phyloP scores from a whole-genome alignment of 2,888 invertebrate genomes.

The Pristionchus exspectatus region DNA sequence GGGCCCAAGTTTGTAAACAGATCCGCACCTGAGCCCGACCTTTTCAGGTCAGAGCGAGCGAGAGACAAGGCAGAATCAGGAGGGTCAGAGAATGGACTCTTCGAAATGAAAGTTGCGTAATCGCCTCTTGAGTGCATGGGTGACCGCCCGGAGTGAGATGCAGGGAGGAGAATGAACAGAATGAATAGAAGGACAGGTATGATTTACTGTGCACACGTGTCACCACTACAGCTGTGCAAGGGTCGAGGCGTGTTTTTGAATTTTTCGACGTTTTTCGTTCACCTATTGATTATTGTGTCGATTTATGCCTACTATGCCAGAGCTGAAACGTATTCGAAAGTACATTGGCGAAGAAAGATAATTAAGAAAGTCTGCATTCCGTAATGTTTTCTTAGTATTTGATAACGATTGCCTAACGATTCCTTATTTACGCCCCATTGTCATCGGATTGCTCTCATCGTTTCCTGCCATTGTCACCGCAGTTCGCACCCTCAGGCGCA shows the following conservation, averaged over 20 bases:
- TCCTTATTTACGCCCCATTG: background rate
- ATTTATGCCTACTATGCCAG: background rate
- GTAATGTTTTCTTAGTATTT: no score
- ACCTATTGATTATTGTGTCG: background rate
- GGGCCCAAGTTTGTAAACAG: background rate
- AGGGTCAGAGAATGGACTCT: background rate
- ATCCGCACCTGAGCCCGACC: background rate
- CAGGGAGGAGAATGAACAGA: background rate
- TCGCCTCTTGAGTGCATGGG: background rate
- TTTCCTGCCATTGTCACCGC: background rate
- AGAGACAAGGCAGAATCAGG: background rate
- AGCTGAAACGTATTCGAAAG: background rate
- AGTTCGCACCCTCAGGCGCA: background rate
- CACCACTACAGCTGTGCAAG: background rate
- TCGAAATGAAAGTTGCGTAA: constrained; percentile 22
- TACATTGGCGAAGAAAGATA: background rate
- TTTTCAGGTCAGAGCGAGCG: background rate
- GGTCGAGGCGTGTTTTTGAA: background rate
- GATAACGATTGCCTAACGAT: no score
- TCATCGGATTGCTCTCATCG: background rate
- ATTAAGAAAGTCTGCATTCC: no score
- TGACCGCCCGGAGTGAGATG: constrained; percentile 38
- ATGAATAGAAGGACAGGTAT: background rate
- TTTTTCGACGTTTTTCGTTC: background rate
- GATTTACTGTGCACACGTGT: background rate